A percentile compares a stretch with the other conserved stretches of the same genome.
These are phyloP conservation scores for Atta cephalotes DNA, from an alignment of 1,140 invertebrate species.

Conservation along the genomic window DNA sequence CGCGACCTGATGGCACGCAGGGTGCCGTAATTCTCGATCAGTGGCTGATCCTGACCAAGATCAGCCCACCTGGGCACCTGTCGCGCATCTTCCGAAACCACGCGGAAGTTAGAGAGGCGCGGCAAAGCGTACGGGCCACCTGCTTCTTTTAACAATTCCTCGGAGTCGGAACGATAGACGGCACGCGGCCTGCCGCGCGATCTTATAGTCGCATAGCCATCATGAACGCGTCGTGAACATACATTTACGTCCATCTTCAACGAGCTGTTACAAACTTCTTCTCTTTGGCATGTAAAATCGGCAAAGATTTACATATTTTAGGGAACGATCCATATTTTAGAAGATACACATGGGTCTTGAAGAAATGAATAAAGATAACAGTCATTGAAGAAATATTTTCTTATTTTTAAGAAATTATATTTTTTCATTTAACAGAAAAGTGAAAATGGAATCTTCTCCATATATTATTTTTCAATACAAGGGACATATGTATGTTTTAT, in stretches of 20 bases:
- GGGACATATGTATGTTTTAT: neutral
- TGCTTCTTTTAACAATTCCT: conserved; percentile 78
- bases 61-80: conserved; percentile 68
- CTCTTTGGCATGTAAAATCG: neutral
- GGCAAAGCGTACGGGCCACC: conserved; percentile 75
- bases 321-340: neutral
- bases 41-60: conserved; percentile 62
- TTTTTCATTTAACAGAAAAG: neutral
- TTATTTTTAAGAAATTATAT: neutral
- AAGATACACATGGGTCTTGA: neutral
- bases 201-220: conserved; percentile 93
- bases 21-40: conserved; percentile 80
- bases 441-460: neutral
- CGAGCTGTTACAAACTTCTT: neutral
- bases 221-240: conserved; percentile 89
- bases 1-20: conserved; percentile 61
- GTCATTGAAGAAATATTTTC: neutral
- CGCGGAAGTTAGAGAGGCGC: conserved; percentile 70
- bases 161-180: conserved; percentile 81
- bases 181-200: conserved; percentile 83
- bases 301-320: neutral
- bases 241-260: conserved; percentile 81
- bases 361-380: neutral
- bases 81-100: conserved; percentile 67
- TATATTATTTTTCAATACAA: neutral